Conservation (phyloP, 2,888 invertebrate species). For the Drosophila kambysellisi region DNA sequence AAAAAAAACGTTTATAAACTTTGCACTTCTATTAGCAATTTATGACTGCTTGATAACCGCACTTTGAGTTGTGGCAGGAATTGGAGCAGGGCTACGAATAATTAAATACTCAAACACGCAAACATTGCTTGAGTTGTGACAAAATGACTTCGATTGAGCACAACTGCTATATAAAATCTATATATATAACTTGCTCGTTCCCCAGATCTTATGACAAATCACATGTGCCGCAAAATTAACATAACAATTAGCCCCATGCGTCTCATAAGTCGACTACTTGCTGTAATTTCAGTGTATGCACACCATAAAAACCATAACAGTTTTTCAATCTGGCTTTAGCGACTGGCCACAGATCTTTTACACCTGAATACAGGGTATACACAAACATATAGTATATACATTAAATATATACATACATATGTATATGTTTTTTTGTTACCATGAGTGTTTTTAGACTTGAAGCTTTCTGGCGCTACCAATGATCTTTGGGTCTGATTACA, state of each 20-base stretch:
- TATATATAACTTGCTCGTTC: constrained; percentile 1
- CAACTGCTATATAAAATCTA: constrained; percentile 7
- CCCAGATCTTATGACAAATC: background rate
- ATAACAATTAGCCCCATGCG: background rate
- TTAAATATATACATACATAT: background rate
- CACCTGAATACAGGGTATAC: background rate
- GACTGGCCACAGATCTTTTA: background rate
- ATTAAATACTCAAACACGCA: background rate
- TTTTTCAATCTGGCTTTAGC: background rate
- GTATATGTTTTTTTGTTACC: background rate
- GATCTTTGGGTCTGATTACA: background rate
- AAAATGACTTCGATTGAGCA: constrained; percentile 8
- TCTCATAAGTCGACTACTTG: background rate
- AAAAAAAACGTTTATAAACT: constrained; percentile 47
- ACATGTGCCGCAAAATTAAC: background rate
- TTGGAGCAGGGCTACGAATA: constrained; percentile 53
- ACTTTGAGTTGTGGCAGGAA: constrained; percentile 53
- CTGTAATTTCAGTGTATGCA: background rate
- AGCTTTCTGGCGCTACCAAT: background rate
- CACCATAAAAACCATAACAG: too few relatives aligned
- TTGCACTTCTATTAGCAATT: constrained; percentile 58
- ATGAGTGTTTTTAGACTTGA: background rate
- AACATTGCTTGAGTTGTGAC: background rate
- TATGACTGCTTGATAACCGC: constrained; percentile 55
- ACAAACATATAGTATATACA: background rate